Base-by-base conservation (phyloP, 2,113 vertebrate species). In the Oxyruncus cristatus region DNA sequence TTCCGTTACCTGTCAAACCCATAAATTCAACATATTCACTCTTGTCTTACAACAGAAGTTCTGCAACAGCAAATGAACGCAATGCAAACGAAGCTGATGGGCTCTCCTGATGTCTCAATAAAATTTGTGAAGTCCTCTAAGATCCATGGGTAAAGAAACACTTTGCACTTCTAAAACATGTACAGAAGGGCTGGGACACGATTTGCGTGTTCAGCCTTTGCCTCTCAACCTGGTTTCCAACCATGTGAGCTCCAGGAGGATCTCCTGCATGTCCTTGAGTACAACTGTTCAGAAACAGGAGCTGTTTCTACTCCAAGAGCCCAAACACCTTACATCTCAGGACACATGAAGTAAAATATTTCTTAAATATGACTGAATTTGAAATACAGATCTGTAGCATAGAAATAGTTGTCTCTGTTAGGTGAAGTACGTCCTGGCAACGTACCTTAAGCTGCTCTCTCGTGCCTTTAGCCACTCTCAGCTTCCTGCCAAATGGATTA, bases 401-500 rank as follows among this genome's bases (percentile, higher is more conserved):
- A 49, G 89, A 47, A 87, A 30, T 13, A 68, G 28, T 18, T 44
- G 39, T 63, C 33, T 37, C 59, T 87, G 41, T 27, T 44, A 26
- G 62, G 78, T 85, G 87, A 56, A 52, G 37, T 9, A 53, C 6
- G 30, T 39, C 72, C 83, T 83, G n/a, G 2, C 59, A 62, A 12
- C 0, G 0, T 7, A 65, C 63, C 76, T 68, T 41, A 52, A 14
- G 82, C 52, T 80, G 35, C 50, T 72, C 44, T 80, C 76, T 75
- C 4, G 0, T 72, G 80, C 63, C 72, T 88, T 85, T 35, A 83
- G 74, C 80, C 13, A 32, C 56, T 26, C 53, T 84, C 67, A 65
- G 81, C 56, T 56, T 33, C 13, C 86, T 92, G 79, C 67, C 82
- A 95, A 88, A 89, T 52, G 85, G 73, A 62, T 92, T 96, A 96